Evolutionary conservation across 2,888 invertebrate genomes (phyloP).

Genomic region (Pseudococcus longispinus): DNA sequence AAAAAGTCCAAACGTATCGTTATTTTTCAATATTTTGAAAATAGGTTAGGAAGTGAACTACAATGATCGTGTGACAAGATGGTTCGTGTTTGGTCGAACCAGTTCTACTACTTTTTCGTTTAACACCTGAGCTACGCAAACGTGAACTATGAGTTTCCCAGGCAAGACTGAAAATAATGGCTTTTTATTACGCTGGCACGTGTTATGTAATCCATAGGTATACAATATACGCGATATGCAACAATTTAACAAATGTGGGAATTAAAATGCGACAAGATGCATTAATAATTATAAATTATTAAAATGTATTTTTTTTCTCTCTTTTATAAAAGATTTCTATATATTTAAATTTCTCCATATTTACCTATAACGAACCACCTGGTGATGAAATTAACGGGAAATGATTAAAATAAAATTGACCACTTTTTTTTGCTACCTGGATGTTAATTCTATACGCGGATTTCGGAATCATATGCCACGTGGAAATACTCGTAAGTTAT

Average conservation of each 20-base stretch:
- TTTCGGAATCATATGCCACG: neutral
- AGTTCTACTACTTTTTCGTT: slow-evolving; percentile 32
- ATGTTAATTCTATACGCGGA: neutral
- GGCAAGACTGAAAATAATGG: slow-evolving; percentile 27
- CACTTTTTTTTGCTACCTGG: neutral
- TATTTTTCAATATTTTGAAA: slow-evolving; percentile 44
- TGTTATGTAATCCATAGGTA: neutral
- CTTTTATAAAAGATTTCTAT: neutral
- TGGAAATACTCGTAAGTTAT: neutral
- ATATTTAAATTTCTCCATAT: neutral
- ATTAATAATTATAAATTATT: slow-evolving; percentile 23
- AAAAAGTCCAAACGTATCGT: neutral
- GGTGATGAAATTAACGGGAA: neutral
- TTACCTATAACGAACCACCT: neutral
- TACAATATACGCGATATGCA: slow-evolving; percentile 2
- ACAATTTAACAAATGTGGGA: slow-evolving; percentile 26
- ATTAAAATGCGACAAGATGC: slow-evolving; percentile 31
- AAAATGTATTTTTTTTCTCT: neutral
- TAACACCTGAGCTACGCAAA: slow-evolving; percentile 31
- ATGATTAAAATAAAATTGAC: neutral
- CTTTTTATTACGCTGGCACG: slow-evolving; percentile 5
- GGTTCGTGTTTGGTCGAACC: slow-evolving; percentile 12
- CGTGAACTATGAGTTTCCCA: slow-evolving; percentile 45
- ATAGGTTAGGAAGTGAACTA: slow-evolving; percentile 39
- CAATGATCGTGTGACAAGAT: slow-evolving; percentile 36